A percentile compares a stretch with the other conserved stretches of the same genome.
Conservation (phyloP, 2,888 invertebrate species). For the Desoria tigrina region DNA sequence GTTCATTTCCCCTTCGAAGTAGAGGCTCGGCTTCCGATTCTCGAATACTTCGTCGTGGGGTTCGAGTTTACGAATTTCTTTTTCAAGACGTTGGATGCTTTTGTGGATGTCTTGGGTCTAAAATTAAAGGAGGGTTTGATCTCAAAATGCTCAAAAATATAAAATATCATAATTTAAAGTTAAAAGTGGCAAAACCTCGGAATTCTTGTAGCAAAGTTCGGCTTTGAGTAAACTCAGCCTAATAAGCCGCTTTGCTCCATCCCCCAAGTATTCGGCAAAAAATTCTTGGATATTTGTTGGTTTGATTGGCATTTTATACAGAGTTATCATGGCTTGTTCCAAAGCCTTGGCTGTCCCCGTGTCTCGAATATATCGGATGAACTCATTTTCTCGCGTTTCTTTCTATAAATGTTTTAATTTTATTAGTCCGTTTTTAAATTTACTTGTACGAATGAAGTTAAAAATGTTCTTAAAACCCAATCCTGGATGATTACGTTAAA, state of each 20-base stretch:
- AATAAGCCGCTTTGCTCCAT: conserved; percentile 36
- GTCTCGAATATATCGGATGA: conserved; percentile 41
- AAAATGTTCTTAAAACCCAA: too few species aligned
- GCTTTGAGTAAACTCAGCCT: conserved; percentile 42
- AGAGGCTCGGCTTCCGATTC: neutral
- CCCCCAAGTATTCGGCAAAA: conserved; percentile 48
- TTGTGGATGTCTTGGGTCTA: conserved; percentile 15
- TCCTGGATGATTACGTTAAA: too few species aligned
- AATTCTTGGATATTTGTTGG: conserved; percentile 43
- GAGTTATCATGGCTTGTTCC: conserved; percentile 38
- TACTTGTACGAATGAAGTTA: too few species aligned
- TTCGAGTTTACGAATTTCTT: conserved; percentile 3
- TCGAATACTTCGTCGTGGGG: neutral
- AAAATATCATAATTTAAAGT: conserved; percentile 1
- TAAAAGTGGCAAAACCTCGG: conserved; percentile 30
- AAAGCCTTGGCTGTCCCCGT: conserved; percentile 37
- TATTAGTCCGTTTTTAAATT: too few species aligned
- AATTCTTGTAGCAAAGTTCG: conserved; percentile 48
- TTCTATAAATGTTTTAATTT: too few species aligned
- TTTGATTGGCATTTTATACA: conserved; percentile 47
- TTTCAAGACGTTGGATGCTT: conserved; percentile 7
- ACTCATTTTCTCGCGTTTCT: conserved; percentile 21
- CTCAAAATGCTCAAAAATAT: neutral
- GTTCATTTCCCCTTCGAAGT: neutral
- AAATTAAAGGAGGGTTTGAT: neutral